These are phyloP conservation scores for Heptranchias perlo DNA, from an alignment of 2,113 vertebrate species.

Conservation along the genomic window DNA sequence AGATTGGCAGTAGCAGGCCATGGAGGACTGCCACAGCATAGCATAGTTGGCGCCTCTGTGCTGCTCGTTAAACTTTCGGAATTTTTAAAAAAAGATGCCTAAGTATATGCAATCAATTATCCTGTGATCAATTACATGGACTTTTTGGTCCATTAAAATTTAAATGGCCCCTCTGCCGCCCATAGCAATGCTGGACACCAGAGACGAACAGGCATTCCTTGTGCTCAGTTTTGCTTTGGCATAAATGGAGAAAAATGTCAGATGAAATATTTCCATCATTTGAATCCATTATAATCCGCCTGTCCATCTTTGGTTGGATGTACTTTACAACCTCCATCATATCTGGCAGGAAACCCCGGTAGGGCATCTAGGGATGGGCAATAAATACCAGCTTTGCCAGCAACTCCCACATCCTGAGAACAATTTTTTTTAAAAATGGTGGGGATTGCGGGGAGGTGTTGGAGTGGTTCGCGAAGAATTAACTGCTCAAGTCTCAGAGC, in stretches of 20 bases:
- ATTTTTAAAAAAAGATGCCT: background rate
- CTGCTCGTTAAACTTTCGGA: background rate
- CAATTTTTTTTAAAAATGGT: background rate
- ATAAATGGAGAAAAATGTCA: background rate
- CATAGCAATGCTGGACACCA: background rate
- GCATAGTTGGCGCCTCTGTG: background rate
- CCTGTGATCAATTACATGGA: background rate
- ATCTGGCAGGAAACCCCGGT: background rate
- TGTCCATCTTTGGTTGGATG: background rate
- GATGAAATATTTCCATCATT: background rate
- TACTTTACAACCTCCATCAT: background rate
- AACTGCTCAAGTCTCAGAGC: background rate
- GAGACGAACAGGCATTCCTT: background rate
- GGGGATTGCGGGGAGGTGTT: background rate
- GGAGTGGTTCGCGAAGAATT: background rate
- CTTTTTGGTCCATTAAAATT: background rate
- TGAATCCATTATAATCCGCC: background rate
- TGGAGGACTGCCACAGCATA: background rate
- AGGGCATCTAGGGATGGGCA: background rate
- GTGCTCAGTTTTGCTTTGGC: background rate
- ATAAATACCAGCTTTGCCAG: background rate
- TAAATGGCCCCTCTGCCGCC: background rate
- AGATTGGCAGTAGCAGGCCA: background rate
- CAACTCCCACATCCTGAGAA: too few species aligned
- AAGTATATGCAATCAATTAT: background rate